A percentile compares a stretch with the other conserved stretches of the same genome.
phyloP scores from a whole-genome alignment of 2,888 invertebrate genomes.

The Galerucella nymphaeae region DNA sequence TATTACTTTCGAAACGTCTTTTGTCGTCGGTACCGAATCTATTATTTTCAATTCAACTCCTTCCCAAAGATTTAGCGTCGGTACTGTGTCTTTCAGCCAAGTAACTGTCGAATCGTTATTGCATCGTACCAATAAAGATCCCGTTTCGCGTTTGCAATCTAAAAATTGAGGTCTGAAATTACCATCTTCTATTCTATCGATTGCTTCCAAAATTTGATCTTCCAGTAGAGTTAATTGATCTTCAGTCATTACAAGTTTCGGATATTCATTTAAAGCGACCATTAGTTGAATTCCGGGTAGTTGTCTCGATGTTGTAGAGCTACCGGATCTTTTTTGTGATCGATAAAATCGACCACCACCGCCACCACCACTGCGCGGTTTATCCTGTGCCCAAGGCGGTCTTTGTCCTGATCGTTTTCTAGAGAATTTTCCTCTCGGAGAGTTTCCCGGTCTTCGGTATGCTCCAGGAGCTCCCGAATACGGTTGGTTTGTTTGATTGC shows the following conservation, averaged over 20 bases:
- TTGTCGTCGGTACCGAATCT: conserved; percentile 31
- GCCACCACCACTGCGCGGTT: neutral
- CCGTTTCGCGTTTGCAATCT: conserved; percentile 33
- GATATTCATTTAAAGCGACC: conserved; percentile 34
- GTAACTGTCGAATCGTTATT: conserved; percentile 33
- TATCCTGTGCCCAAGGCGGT: conserved; percentile 22
- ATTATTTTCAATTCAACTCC: conserved; percentile 35
- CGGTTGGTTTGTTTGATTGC: conserved; percentile 31
- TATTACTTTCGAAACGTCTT: conserved; percentile 31
- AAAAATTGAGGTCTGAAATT: conserved; percentile 38
- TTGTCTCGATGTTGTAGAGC: conserved; percentile 10
- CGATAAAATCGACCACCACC: conserved; percentile 7
- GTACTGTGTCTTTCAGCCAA: conserved; percentile 33
- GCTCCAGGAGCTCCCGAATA: conserved; percentile 32
- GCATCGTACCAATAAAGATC: conserved; percentile 33
- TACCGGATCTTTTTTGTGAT: conserved; percentile 1
- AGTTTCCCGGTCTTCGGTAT: conserved; percentile 30
- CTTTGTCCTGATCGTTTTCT: conserved; percentile 16
- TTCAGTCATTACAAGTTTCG: conserved; percentile 28
- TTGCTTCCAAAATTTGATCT: conserved; percentile 35
- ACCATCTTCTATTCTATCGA: conserved; percentile 33
- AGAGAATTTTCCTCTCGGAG: conserved; percentile 16
- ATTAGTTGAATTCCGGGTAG: conserved; percentile 30
- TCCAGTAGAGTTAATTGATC: conserved; percentile 35
- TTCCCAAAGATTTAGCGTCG: conserved; percentile 34